Conservation (phyloP, 1,140 invertebrate species). For the Psix sp. region DNA sequence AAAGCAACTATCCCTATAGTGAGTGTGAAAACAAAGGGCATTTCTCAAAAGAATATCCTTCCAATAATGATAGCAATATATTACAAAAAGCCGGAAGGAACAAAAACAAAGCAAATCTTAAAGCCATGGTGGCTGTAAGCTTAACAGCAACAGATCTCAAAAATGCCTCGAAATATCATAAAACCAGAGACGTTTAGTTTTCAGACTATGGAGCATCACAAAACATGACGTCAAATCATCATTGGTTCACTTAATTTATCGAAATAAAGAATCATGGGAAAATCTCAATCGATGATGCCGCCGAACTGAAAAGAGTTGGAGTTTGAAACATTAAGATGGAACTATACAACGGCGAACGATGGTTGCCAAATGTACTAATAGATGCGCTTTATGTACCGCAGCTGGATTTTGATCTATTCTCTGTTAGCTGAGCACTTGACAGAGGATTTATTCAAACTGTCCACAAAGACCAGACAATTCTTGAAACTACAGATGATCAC, state of each 20-base stretch:
- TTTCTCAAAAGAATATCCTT: conserved; percentile 4
- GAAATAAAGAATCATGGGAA: not conserved
- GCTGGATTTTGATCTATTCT: not conserved
- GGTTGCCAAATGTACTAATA: not conserved
- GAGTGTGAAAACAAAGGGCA: conserved; percentile 5
- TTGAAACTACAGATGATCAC: conserved; percentile 16
- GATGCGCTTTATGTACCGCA: not conserved
- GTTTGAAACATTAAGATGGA: conserved; percentile 8
- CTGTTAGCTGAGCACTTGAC: not conserved
- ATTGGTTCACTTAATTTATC: not conserved
- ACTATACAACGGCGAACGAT: not conserved
- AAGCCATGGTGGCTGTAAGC: conserved; percentile 2
- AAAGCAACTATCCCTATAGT: not conserved
- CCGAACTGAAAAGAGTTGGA: not conserved
- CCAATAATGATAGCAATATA: conserved; percentile 6
- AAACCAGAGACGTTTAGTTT: conserved; percentile 1
- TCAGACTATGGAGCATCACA: conserved; percentile 10
- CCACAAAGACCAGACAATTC: not conserved
- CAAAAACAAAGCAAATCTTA: conserved; percentile 52
- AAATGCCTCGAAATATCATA: not conserved
- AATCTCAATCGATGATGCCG: conserved; percentile 2
- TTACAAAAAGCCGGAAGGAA: conserved; percentile 26
- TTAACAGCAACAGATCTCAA: conserved; percentile 35
- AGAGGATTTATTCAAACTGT: not conserved
- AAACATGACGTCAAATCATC: conserved; percentile 1